Conservation (phyloP, 53 echinoderm and acorn worm genomes). For the Paracentrotus lividus region DNA sequence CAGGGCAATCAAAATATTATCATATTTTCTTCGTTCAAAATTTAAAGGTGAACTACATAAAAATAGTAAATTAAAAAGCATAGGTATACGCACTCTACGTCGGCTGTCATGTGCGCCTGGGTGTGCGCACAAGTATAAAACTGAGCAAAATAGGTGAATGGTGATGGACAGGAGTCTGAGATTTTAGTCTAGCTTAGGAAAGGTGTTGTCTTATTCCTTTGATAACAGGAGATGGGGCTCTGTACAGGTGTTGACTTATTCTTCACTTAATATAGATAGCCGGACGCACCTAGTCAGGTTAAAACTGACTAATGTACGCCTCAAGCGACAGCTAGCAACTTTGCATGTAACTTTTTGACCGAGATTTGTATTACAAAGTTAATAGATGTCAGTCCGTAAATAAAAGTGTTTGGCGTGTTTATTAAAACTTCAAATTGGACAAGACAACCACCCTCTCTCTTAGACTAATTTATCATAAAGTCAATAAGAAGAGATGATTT, state of each 20-base stretch:
- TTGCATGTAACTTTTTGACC: not conserved
- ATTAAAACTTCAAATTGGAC: not conserved
- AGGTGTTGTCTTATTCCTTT: conserved; percentile 62
- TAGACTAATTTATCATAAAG: not conserved
- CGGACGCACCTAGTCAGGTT: conserved; percentile 48
- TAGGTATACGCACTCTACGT: too few species aligned
- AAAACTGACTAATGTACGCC: conserved; percentile 34
- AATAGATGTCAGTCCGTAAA: not conserved
- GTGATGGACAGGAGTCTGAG: not conserved
- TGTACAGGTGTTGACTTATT: conserved; percentile 56
- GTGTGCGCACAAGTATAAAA: too few species aligned
- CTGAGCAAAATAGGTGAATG: too few species aligned
- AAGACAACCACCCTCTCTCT: not conserved
- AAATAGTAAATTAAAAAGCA: too few species aligned
- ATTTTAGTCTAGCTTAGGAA: not conserved
- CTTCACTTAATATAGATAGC: conserved; percentile 61
- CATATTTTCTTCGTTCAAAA: not conserved
- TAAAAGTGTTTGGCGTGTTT: not conserved
- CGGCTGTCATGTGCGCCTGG: too few species aligned
- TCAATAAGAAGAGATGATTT: not conserved
- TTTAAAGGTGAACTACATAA: not conserved
- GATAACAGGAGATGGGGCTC: conserved; percentile 56
- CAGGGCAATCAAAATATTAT: not conserved
- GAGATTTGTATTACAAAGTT: not conserved
- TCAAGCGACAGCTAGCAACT: conserved; percentile 32